These are phyloP conservation scores for Fragum whitleyi DNA, from an alignment of 2,888 invertebrate genomes.

Conservation along the genomic window DNA sequence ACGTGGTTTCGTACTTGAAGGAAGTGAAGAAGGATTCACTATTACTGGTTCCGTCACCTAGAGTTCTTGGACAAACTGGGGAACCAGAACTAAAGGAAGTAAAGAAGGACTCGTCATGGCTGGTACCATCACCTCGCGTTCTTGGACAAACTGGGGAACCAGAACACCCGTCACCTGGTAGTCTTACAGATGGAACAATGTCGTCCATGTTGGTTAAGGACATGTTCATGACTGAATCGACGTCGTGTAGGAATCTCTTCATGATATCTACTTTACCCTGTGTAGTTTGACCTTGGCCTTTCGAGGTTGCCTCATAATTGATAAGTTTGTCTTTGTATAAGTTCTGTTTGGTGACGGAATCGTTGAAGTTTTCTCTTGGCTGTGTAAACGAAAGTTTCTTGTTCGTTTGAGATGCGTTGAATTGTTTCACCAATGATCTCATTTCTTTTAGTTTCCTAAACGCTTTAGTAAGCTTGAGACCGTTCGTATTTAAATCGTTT, in stretches of 20 bases:
- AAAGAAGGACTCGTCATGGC: not conserved
- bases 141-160: not conserved
- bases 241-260: not conserved
- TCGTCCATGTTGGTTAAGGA: not conserved
- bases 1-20: not conserved
- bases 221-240: not conserved
- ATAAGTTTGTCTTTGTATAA: not conserved
- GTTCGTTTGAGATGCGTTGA: not conserved
- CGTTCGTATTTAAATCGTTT: not conserved
- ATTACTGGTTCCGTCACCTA: no score
- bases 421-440: not conserved
- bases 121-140: conserved; percentile 4
- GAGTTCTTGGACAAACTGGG: no score
- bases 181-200: not conserved
- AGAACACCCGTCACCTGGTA: not conserved
- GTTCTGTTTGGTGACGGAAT: not conserved
- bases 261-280: not conserved
- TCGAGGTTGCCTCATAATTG: not conserved
- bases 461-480: not conserved
- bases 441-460: not conserved
- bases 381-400: not conserved
- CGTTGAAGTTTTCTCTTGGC: not conserved
- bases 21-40: not conserved
- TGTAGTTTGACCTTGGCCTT: not conserved
- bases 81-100: no score